A percentile compares a stretch with the other conserved stretches of the same genome.
phyloP scores from a whole-genome alignment of 2,888 invertebrate genomes.

The Rhamnusium bicolor region DNA sequence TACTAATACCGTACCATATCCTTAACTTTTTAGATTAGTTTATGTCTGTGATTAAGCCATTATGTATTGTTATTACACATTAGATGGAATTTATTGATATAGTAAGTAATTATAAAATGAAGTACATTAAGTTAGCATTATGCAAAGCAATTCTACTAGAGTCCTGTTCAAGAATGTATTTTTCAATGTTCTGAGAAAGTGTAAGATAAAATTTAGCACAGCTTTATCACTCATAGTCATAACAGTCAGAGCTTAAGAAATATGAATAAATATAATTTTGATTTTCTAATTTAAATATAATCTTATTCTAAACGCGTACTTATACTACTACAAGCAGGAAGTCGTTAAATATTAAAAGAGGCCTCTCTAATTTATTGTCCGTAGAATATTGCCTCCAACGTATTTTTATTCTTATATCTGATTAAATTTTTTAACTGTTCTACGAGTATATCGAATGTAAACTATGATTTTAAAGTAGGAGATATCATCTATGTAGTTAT shows the following conservation, averaged over 20 bases:
- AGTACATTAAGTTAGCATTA: no score
- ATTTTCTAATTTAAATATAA: background rate
- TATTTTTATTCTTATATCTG: background rate
- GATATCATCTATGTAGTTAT: background rate
- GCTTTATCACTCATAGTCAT: no score
- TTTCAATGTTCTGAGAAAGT: no score
- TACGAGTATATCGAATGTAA: background rate
- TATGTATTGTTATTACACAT: no score
- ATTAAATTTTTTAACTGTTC: background rate
- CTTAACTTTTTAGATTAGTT: no score
- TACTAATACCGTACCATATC: no score
- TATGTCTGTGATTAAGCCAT: no score
- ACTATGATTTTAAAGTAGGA: background rate
- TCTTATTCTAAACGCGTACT: background rate
- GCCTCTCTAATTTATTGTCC: background rate
- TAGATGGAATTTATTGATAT: no score
- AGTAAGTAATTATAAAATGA: no score
- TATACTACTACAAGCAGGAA: background rate
- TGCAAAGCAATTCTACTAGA: no score
- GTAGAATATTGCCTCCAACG: background rate
- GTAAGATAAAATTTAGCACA: no score
- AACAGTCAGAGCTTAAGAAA: background rate
- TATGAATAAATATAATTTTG: background rate
- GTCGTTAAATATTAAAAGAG: background rate
- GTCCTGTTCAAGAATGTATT: no score